Conservation (phyloP, 2,113 vertebrate genomes). For the Sitta europaea region DNA sequence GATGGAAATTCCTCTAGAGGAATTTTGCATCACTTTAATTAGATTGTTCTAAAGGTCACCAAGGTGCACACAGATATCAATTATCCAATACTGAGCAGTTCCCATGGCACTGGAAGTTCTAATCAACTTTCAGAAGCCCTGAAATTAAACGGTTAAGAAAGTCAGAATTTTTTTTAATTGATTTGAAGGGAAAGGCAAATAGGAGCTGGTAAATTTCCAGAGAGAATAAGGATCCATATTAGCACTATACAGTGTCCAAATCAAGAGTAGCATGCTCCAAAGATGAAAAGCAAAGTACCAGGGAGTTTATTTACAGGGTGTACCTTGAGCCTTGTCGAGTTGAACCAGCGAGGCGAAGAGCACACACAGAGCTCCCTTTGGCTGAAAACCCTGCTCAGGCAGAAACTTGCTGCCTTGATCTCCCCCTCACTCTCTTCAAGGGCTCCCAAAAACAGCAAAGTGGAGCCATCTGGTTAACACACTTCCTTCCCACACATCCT, state of each 20-base stretch:
- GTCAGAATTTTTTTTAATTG: not conserved
- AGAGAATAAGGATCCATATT: not conserved
- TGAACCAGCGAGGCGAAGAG: not conserved
- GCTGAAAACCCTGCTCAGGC: not conserved
- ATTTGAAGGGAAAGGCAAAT: not conserved
- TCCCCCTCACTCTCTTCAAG: slow-evolving; percentile 14
- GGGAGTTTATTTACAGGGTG: not conserved
- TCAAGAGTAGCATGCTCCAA: not conserved
- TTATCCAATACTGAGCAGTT: not conserved
- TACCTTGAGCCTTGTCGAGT: not conserved
- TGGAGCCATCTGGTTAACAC: slow-evolving; percentile 45
- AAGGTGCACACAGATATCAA: not conserved
- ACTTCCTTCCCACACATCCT: slow-evolving; percentile 34
- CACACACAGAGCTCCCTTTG: not conserved
- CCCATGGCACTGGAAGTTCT: not conserved
- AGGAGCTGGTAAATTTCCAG: not conserved
- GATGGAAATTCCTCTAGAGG: not conserved
- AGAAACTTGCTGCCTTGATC: slow-evolving; percentile 24
- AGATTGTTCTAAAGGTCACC: not conserved
- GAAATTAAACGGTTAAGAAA: not conserved
- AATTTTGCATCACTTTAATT: not conserved
- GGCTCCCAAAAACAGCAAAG: slow-evolving; percentile 18
- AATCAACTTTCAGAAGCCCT: not conserved
- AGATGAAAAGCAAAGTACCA: not conserved
- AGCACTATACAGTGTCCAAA: not conserved